Evolutionary conservation across 1,140 invertebrate genomes (phyloP).

Genomic region (Lordiphosa collinella): DNA sequence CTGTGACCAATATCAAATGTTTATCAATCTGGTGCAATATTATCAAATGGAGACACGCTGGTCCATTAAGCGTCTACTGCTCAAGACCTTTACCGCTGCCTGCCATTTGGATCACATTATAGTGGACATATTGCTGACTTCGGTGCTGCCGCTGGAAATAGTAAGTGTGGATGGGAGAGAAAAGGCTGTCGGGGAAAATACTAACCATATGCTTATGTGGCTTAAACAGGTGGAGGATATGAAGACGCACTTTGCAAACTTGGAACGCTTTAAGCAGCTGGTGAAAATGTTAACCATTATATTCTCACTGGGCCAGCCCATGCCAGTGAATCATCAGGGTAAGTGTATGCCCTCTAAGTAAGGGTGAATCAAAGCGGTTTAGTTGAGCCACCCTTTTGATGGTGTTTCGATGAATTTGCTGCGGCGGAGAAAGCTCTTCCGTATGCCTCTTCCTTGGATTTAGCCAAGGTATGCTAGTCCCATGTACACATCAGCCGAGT

Average conservation of each 20-base stretch:
- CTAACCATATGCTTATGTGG: too few species aligned
- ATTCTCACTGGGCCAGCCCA: conserved; percentile 92
- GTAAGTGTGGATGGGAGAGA: conserved; percentile 81
- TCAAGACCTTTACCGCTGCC: conserved; percentile 92
- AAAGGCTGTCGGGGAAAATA: not conserved
- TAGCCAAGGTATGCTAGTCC: too few species aligned
- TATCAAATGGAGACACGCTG: conserved; percentile 95
- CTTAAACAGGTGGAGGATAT: conserved; percentile 70
- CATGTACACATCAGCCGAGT: too few species aligned
- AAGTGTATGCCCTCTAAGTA: too few species aligned
- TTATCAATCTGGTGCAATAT: conserved; percentile 90
- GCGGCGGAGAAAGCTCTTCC: too few species aligned
- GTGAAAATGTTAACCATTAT: conserved; percentile 90
- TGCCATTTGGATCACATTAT: conserved; percentile 90
- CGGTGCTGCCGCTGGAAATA: conserved; percentile 92
- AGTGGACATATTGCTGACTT: conserved; percentile 89
- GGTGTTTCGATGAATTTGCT: too few species aligned
- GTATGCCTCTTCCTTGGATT: too few species aligned
- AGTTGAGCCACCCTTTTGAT: too few species aligned
- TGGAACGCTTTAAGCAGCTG: conserved; percentile 80
- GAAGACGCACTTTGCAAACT: conserved; percentile 74
- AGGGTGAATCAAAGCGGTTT: too few species aligned
- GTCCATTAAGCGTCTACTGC: conserved; percentile 88
- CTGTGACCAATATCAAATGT: conserved; percentile 87
- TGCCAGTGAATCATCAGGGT: conserved; percentile 91